Evolutionary conservation across 2,888 invertebrate species (phyloP).

Genomic region (Tiphia femorata): DNA sequence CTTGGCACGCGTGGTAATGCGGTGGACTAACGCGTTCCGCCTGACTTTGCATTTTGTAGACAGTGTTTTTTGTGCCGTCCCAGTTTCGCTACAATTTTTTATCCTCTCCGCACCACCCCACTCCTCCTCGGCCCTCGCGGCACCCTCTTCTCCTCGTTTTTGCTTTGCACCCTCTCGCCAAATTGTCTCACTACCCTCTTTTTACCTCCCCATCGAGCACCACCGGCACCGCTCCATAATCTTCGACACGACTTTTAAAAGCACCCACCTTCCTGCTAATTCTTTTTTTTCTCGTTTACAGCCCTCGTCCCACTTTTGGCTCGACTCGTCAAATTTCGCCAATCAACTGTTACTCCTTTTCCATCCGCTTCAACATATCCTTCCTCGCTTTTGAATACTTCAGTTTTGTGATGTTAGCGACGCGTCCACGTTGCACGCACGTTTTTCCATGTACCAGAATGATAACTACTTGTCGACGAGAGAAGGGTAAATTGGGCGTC

Average conservation of each 20-base stretch:
- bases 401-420: too few species aligned
- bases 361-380: too few species aligned
- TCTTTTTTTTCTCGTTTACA: constrained; percentile 1
- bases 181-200: too few species aligned
- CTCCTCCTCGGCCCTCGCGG: background rate
- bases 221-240: background rate
- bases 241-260: constrained; percentile 26
- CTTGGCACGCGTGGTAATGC: too few species aligned
- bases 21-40: constrained; percentile 16
- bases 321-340: too few species aligned
- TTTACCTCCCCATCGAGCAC: constrained; percentile 11
- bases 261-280: too few species aligned
- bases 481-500: too few species aligned
- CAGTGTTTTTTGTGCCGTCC: constrained; percentile 33
- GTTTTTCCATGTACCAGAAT: too few species aligned
- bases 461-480: too few species aligned
- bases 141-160: constrained; percentile 18
- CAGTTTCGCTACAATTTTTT: constrained; percentile 1
- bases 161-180: constrained; percentile 22
- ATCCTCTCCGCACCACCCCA: background rate
- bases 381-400: too few species aligned
- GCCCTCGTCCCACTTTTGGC: background rate
- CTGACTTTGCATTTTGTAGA: constrained; percentile 45
- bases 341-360: too few species aligned
- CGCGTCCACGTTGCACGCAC: too few species aligned